phyloP scores from a whole-genome alignment of 2,113 vertebrate species.

The Grammomys dolichurus region DNA sequence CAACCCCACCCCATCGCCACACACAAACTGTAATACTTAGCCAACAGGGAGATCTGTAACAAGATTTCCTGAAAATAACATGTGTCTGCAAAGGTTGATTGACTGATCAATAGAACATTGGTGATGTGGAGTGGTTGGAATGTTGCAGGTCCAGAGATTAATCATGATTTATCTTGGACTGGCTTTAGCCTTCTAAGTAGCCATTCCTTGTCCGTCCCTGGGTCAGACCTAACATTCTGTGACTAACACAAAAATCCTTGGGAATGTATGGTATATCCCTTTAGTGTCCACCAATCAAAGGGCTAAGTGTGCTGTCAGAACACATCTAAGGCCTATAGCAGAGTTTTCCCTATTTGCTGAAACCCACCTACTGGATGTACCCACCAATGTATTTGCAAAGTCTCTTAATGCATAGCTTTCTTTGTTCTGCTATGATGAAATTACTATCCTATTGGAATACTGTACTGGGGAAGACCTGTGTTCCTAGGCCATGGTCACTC shows the following conservation, averaged over 20 bases:
- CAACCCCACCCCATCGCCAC: not conserved
- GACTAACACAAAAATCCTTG: not conserved
- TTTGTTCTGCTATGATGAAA: not conserved
- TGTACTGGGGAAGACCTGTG: not conserved
- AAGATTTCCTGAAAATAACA: not conserved
- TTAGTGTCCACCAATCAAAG: not conserved
- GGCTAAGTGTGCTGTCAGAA: not conserved
- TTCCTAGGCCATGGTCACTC: not conserved
- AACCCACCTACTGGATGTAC: not conserved
- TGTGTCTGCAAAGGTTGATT: not conserved
- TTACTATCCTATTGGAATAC: not conserved
- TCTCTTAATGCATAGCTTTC: not conserved
- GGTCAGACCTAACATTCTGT: not conserved
- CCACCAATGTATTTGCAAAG: not conserved
- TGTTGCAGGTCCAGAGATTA: not conserved
- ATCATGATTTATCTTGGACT: not conserved
- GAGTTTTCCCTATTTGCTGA: not conserved
- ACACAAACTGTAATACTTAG: not conserved
- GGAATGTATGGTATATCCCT: not conserved
- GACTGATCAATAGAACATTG: not conserved
- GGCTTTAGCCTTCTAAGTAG: not conserved
- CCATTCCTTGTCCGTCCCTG: not conserved
- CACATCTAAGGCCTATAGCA: not conserved
- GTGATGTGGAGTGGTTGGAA: not conserved
- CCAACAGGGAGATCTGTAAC: not conserved